Conservation (phyloP, 2,797 vertebrate species). For the Coluber constrictor region DNA sequence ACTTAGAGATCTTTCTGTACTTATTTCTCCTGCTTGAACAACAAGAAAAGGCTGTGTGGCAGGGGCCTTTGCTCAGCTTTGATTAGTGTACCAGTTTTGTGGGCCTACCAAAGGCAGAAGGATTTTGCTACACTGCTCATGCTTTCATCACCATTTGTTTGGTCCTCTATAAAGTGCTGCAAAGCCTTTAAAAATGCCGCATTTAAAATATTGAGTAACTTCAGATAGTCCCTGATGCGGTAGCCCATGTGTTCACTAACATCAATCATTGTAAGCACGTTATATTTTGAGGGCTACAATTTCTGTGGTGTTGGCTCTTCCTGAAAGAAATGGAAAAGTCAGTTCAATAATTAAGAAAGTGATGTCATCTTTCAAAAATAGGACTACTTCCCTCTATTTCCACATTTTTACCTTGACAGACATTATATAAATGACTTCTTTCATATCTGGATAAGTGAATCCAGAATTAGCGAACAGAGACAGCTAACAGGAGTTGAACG, state of each 20-base stretch:
- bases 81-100: not conserved
- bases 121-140: not conserved
- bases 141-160: not conserved
- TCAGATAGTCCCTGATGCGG: not conserved
- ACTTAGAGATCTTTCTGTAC: not conserved
- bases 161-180: not conserved
- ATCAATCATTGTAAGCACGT: not conserved
- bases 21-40: not conserved
- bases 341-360: not conserved
- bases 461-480: not conserved
- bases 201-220: not conserved
- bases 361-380: not conserved
- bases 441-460: not conserved
- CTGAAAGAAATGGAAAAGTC: not conserved
- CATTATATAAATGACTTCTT: not conserved
- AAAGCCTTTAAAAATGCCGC: not conserved
- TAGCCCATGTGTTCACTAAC: not conserved
- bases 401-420: not conserved
- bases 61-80: not conserved
- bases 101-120: not conserved
- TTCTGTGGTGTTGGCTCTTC: not conserved
- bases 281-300: not conserved
- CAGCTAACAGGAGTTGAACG: not conserved
- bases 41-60: not conserved
- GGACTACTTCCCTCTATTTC: not conserved